Evolutionary conservation across 2,113 vertebrate species (phyloP).

Genomic region (Neofelis nebulosa): DNA sequence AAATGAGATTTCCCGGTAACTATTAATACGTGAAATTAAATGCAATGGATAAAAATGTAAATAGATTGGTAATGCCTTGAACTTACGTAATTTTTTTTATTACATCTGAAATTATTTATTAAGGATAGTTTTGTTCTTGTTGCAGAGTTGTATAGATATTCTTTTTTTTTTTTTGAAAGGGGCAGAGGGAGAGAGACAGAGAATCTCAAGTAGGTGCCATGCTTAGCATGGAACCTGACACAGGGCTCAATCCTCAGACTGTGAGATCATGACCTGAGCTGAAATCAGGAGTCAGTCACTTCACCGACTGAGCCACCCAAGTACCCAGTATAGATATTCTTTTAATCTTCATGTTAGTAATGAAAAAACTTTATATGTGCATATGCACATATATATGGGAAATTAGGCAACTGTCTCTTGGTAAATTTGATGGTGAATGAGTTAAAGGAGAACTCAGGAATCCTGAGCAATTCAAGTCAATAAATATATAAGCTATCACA

Average conservation of each 20-base stretch:
- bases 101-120: constrained; percentile 18
- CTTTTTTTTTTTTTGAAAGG: not conserved
- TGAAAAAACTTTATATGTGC: not conserved
- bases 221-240: too few relatives aligned
- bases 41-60: constrained; percentile 51
- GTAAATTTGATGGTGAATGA: not conserved
- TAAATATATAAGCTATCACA: not conserved
- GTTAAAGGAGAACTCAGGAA: constrained; percentile 9
- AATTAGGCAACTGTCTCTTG: not conserved
- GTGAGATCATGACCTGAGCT: too few relatives aligned
- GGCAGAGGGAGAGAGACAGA: too few relatives aligned
- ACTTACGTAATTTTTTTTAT: constrained; percentile 6
- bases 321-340: not conserved
- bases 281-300: too few relatives aligned
- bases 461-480: not conserved
- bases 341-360: constrained; percentile 39
- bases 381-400: not conserved
- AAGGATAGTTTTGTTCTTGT: not conserved
- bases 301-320: too few relatives aligned
- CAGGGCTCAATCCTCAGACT: too few relatives aligned
- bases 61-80: constrained; percentile 14
- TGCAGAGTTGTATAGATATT: not conserved
- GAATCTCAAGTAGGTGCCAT: too few relatives aligned
- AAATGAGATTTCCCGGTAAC: constrained; percentile 42
- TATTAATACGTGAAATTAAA: constrained; percentile 55